phyloP scores from a whole-genome alignment of 1,140 invertebrate species.

The Babylonia areolata region DNA sequence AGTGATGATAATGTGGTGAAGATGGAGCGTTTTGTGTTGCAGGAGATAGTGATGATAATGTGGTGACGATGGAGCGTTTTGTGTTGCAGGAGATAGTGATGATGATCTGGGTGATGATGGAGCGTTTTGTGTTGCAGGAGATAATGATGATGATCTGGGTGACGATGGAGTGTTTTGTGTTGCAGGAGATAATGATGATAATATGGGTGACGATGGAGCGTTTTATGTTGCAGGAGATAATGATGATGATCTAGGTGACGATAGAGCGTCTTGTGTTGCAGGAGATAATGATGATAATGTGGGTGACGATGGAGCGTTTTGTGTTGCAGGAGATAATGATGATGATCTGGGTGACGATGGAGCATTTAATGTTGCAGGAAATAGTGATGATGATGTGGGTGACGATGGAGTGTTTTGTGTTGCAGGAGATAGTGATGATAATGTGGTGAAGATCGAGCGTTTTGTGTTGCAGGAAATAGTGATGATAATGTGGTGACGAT shows the following conservation, averaged over 20 bases:
- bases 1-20: constrained; percentile 93
- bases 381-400: constrained; percentile 93
- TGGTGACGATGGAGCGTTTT: too few species aligned
- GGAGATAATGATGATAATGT: constrained; percentile 87
- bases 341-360: too few species aligned
- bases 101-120: constrained; percentile 92
- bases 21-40: constrained; percentile 89
- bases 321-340: constrained; percentile 84
- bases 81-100: constrained; percentile 80
- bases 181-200: constrained; percentile 83
- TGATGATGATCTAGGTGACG: constrained; percentile 94
- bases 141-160: constrained; percentile 93
- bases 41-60: too few species aligned
- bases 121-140: constrained; percentile 76
- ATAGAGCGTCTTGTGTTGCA: constrained; percentile 80
- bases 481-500: too few species aligned
- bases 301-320: constrained; percentile 94
- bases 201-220: constrained; percentile 92
- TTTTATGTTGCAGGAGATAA: constrained; percentile 71
- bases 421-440: constrained; percentile 83
- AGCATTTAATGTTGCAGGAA: constrained; percentile 63
- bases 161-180: constrained; percentile 83
- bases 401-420: constrained; percentile 83
- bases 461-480: constrained; percentile 87
- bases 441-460: constrained; percentile 93